Percentiles rank a stretch among this genome's conserved stretches.
Evolutionary conservation across 35 echinoderm and acorn worm genomes (phyloP).

Genomic region (Patiria miniata): DNA sequence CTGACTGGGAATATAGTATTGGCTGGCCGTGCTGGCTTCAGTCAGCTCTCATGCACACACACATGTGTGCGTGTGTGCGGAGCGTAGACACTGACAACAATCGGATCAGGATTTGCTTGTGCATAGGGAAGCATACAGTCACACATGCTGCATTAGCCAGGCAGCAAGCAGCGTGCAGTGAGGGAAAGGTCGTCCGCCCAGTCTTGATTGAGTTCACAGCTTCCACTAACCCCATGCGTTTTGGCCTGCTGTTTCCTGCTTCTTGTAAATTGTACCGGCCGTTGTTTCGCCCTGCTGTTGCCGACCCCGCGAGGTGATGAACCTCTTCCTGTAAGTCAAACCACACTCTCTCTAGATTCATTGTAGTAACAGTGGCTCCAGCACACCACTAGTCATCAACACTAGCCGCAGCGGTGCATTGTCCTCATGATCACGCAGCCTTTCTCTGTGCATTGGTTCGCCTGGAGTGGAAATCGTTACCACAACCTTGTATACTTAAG

Average conservation of each 20-base stretch:
- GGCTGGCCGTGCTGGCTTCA: not conserved
- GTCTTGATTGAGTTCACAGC: not conserved
- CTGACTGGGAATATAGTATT: not conserved
- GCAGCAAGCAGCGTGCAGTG: not conserved
- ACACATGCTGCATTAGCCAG: not conserved
- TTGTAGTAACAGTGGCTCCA: not conserved
- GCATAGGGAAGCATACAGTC: not conserved
- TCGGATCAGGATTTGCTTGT: not conserved
- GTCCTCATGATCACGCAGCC: not conserved
- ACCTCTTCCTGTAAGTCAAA: not conserved
- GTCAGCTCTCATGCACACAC: not conserved
- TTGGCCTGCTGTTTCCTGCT: slow-evolving; percentile 24
- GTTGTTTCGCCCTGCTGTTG: not conserved
- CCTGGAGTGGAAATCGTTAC: too few species aligned
- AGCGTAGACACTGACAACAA: not conserved
- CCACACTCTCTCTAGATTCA: slow-evolving; percentile 7
- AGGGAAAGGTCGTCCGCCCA: not conserved
- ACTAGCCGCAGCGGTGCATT: not conserved
- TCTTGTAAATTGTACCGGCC: too few species aligned
- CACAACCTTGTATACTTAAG: too few species aligned
- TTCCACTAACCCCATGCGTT: not conserved
- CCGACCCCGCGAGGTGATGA: slow-evolving; percentile 7
- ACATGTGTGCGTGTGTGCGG: too few species aligned
- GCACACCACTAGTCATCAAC: not conserved
- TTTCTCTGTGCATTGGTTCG: too few species aligned